Base-by-base conservation (phyloP, 2,113 vertebrate genomes). In the Zosterops lateralis region DNA sequence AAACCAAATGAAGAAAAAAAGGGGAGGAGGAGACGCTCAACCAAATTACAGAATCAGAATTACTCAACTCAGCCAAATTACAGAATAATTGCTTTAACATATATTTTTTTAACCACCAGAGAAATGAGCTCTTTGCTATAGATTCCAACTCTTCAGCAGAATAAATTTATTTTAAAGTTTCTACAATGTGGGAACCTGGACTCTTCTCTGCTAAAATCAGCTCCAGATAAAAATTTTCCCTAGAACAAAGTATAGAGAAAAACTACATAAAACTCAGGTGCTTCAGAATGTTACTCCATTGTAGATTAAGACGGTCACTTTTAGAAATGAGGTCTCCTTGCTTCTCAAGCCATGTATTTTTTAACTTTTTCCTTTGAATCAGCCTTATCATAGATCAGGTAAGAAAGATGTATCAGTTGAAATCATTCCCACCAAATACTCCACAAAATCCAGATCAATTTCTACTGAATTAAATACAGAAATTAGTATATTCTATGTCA, bases 141-240 rank as follows among this genome's bases (percentile, higher is more conserved):
- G 22, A 73, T 34, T 6, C 31, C 44, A 72, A 8, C 5, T 15
- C 16, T 60, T 67, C 36, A 76, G 26, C 4, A 76, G 32, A 60
- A 48, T 67, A 57, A 34, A 68, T 18, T 64, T 47, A 61, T 57
- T 76, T 67, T 19, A 38, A 82, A 82, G 22, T 47, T 20, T 25
- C 10, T 0, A 1, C 26, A 15, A 7, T 53, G 40, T 6, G 2
- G n/a, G 2, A 92, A 77, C n/a, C 7, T 60, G 18, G 20, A 51
- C 62, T 62, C 7, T 89, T 84, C 25, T 10, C 14, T 26, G 29
- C 8, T 72, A 8, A 71, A 47, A 66, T 53, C 70, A 71, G 12
- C 9, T 67, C 8, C 12, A 56, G 50, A 65, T 2, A 45, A 92
- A 60, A 24, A 40, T 68, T 40, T 57, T 72, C 20, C 4, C 20